phyloP scores from a whole-genome alignment of 2,797 vertebrate genomes.

The Acipenser oxyrinchus region DNA sequence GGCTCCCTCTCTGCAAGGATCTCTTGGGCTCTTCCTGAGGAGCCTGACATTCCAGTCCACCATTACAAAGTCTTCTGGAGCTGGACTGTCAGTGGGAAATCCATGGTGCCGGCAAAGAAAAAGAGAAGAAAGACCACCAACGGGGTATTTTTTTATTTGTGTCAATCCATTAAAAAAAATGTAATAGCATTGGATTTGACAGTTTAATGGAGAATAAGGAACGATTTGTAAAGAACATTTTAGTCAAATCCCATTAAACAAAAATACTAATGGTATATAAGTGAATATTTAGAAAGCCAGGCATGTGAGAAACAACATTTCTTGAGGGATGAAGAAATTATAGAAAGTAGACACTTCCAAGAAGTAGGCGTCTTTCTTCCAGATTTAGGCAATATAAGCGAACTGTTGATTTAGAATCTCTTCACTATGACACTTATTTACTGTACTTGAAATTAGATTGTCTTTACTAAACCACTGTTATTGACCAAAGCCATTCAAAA shows the following conservation, averaged over 20 bases:
- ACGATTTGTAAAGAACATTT: no score
- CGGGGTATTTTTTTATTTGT: constrained; percentile 61
- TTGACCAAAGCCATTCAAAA: constrained; percentile 56
- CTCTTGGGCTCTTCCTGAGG: constrained; percentile 74
- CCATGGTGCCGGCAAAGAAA: constrained; percentile 75
- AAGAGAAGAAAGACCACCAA: constrained; percentile 81
- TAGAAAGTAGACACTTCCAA: no score
- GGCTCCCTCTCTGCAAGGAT: constrained; percentile 64
- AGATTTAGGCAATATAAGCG: constrained; percentile 46
- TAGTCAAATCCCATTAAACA: no score
- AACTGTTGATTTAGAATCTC: constrained; percentile 59
- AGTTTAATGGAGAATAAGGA: no score
- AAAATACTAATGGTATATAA: no score
- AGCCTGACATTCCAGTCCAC: constrained; percentile 82
- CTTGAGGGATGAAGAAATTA: no score
- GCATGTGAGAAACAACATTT: no score
- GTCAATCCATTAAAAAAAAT: no score
- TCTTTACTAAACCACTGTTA: constrained; percentile 53
- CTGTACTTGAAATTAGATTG: constrained; percentile 50
- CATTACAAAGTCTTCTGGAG: constrained; percentile 95
- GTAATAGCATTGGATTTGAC: no score
- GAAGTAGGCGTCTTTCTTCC: no score
- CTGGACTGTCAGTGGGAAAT: constrained; percentile 70
- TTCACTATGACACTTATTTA: constrained; percentile 54
- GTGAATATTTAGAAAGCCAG: no score